Evolutionary conservation across 2,888 invertebrate genomes (phyloP), one percentile per base, ranked within the genome.

Genomic region (Hypolimnas misippus): DNA sequence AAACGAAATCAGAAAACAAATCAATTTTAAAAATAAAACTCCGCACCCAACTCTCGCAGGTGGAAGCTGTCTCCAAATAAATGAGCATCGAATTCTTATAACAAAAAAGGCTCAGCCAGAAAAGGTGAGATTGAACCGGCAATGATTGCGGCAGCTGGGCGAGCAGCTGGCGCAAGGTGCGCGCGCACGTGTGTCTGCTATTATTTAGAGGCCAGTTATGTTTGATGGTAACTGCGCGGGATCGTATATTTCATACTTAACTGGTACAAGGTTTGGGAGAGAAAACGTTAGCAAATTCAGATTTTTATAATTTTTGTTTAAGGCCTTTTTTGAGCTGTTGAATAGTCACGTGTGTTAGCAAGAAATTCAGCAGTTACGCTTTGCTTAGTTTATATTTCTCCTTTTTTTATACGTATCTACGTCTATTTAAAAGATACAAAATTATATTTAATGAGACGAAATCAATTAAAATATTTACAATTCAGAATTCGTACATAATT

Each of bases 131-230:
- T 49, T 46, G 25, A 17, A 33, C n/a, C n/a, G n/a, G 57, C 57
- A 38, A 58, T 31, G 67, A 67, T 70, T 69, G 63, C 65, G 72
- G 71, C 88, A 87, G 89, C 83, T 87, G n/a, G 87, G 76, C 70
- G 7, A 14, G 73, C 72, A 72, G 63, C 72, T 69, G 72, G 56
- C 67, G 57, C 63, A 58, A 64, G 59, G 59, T 59, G 58, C 19
- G 25, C 29, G 58, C 58, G 51, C 58, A 51, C 40, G 51, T 58
- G 51, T 31, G 17, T 52, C 4, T 14, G n/a, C 38, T n/a, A 19
- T 46, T 46, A 19, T 21, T 12, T 46, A 12, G 46, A 46, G 46
- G 21, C 46, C 46, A 46, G 46, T 46, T 46, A 46, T 46, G 21
- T 46, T 25, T 46, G 10, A n/a, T 42, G 16, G 16, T 42, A 16